Evolutionary conservation across 2,113 vertebrate genomes (phyloP).

Genomic region (Carlito syrichta): DNA sequence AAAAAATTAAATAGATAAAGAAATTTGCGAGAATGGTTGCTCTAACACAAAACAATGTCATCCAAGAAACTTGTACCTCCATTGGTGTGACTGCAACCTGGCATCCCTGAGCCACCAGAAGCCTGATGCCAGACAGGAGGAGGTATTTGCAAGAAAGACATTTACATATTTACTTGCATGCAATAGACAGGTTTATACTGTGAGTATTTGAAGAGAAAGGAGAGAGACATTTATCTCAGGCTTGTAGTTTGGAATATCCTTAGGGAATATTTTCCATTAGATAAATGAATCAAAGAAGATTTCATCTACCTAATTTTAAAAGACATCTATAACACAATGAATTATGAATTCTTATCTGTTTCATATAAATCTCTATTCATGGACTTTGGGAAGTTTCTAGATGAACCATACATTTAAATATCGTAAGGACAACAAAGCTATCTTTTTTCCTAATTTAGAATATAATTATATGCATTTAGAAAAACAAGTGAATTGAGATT

Average conservation of each 20-base stretch:
- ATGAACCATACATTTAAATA: neutral
- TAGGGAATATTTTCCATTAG: neutral
- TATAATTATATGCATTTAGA: neutral
- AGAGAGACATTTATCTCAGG: neutral
- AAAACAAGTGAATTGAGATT: neutral
- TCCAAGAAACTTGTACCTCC: neutral
- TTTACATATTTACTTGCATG: neutral
- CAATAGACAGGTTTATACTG: fast-evolving
- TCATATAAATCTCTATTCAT: neutral
- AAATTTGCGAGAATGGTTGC: neutral
- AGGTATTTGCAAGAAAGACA: neutral
- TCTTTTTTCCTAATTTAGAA: neutral
- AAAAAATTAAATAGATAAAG: neutral
- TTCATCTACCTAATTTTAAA: neutral
- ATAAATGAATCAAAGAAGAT: neutral
- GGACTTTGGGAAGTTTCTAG: neutral
- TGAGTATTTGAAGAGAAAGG: neutral
- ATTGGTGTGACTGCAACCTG: fast-evolving
- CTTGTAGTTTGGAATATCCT: neutral
- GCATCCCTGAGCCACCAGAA: neutral
- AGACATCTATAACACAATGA: neutral
- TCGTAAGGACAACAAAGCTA: neutral
- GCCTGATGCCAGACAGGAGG: neutral
- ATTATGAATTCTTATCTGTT: neutral
- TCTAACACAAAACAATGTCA: neutral